Base-by-base conservation (phyloP, 2,797 vertebrate species). In the Rhadinocentrus ornatus region DNA sequence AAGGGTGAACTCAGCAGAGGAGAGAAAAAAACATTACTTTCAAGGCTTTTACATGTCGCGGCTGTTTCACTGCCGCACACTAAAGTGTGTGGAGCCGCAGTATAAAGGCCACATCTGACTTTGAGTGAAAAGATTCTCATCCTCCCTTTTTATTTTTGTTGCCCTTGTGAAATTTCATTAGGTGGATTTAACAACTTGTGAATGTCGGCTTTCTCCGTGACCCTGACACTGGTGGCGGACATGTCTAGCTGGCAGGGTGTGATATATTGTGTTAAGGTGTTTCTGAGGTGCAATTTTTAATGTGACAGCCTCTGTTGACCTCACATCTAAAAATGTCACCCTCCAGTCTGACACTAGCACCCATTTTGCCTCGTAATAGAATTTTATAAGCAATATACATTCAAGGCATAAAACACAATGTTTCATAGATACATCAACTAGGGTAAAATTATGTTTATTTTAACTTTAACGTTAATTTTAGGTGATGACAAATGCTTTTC, bases 141-240 rank as follows among this genome's bases (percentile, higher is more conserved):
- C 86, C 72, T 81, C 77, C 75, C 75, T 74, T 82, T 86, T 79
- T 65, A 86, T 70, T 91, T 88, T 85, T 87, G 86, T 80, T 84
- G 86, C 83, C 90, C 92, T 90, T 88, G 87, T 92, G 88, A 91
- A 88, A 93, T 92, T 92, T 91, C 90, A 92, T 93, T 92, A 91
- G 89, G 84, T 89, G 90, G 88, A 87, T 90, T 92, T 92, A 92
- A 92, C 75, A 90, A 92, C 90, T 93, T 92, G 89, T 88, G 90
- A 92, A 90, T 86, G 89, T 84, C 78, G 72, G 80, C 84, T 89
- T 80, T 87, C 89, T 88, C 80, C 54, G 48, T 93, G 90, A 92
- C 89, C 92, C 91, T 91, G 90, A 90, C 91, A 87, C 87, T 34
- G 65, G 84, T 79, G 87, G 81, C 69, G 58, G 80, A 82, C 88